Conservation (phyloP, 1,140 invertebrate species). For the Conopomorpha cramerella region DNA sequence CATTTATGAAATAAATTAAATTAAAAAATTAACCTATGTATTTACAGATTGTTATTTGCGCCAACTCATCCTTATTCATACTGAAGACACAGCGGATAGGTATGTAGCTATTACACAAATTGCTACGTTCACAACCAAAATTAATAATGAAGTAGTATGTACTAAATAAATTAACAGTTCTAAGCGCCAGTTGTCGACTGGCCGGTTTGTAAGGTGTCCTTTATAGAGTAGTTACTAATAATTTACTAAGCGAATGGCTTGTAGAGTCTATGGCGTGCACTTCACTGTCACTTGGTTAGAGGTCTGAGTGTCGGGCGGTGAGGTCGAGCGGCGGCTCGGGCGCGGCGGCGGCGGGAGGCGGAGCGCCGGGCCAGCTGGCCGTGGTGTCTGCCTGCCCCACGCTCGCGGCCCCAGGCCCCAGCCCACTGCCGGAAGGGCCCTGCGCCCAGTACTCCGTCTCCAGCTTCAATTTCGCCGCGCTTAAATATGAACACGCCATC, state of each 20-base stretch:
- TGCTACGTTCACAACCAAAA: constrained; percentile 60
- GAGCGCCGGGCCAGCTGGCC: constrained; percentile 1
- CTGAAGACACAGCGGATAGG: too few species aligned
- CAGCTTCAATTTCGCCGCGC: constrained; percentile 22
- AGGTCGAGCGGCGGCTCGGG: constrained; percentile 37
- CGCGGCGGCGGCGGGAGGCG: neutral
- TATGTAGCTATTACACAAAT: constrained; percentile 57
- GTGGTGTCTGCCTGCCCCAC: neutral
- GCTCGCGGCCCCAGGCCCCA: constrained; percentile 1
- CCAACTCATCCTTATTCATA: too few species aligned
- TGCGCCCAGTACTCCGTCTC: too few species aligned
- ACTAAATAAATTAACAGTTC: constrained; percentile 46
- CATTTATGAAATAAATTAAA: too few species aligned
- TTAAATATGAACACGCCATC: constrained; percentile 52
- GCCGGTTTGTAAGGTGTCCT: too few species aligned
- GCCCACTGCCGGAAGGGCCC: constrained; percentile 37
- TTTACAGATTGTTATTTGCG: too few species aligned
- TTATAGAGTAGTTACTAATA: constrained; percentile 23
- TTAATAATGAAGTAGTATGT: constrained; percentile 53
- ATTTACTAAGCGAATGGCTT: constrained; percentile 17
- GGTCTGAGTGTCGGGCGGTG: constrained; percentile 18
- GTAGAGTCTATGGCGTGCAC: constrained; percentile 36
- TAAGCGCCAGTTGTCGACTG: constrained; percentile 21
- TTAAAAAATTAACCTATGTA: too few species aligned
- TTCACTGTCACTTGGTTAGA: constrained; percentile 38